Percentiles rank a stretch among this genome's conserved stretches.
Conservation (phyloP, 2,888 invertebrate genomes). For the Ecdyonurus torrentis region DNA sequence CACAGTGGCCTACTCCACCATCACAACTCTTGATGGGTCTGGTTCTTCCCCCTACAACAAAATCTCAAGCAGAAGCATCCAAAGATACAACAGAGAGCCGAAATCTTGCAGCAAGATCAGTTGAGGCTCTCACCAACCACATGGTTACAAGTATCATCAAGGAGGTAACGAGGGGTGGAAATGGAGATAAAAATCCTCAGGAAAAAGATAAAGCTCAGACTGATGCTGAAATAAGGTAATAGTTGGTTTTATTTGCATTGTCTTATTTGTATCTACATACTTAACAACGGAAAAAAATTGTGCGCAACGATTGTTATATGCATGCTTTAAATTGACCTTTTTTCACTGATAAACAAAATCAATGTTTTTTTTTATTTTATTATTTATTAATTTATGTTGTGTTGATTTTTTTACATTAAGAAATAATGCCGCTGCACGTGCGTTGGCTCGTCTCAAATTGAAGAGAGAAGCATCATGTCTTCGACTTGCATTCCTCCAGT, state of each 20-base stretch:
- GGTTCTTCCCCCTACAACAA: background rate
- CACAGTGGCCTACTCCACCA: background rate
- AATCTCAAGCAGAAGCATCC: background rate
- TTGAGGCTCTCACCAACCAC: constrained; percentile 31
- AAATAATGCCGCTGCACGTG: constrained; percentile 16
- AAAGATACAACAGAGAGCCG: no score
- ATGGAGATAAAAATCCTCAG: constrained; percentile 11
- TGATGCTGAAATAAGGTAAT: background rate
- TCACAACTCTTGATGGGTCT: background rate
- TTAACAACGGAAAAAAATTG: background rate
- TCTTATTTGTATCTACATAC: no score
- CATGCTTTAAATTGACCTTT: no score
- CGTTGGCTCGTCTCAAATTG: constrained; percentile 25
- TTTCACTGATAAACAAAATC: no score
- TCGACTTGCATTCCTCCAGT: constrained; percentile 33
- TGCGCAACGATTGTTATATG: no score
- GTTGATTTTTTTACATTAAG: background rate
- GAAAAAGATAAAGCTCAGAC: background rate
- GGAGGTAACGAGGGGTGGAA: constrained; percentile 30
- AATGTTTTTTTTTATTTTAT: background rate
- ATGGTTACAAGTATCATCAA: constrained; percentile 34
- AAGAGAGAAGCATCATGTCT: constrained; percentile 29
- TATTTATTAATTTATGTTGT: background rate
- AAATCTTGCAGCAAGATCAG: constrained; percentile 10
- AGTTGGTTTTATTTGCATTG: background rate